These are phyloP conservation scores for Morpho deidamia DNA, from an alignment of 2,888 invertebrate genomes.

Conservation along the genomic window DNA sequence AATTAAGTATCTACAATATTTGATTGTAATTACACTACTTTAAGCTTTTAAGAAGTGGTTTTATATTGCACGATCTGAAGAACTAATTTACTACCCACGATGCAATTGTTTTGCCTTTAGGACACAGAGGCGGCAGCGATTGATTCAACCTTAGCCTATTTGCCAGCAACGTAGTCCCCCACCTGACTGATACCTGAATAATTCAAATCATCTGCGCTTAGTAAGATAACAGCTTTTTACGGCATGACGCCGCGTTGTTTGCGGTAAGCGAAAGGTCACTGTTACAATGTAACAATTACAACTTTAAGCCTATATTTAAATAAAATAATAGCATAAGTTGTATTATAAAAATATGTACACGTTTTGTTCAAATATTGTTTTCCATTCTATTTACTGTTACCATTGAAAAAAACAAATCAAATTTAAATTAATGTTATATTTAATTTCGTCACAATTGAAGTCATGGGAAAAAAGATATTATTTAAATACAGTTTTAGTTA, in stretches of 20 bases:
- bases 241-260: conserved; percentile 14
- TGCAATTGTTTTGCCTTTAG: conserved; percentile 48
- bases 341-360: too few species aligned
- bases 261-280: conserved; percentile 20
- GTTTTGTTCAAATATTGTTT: too few species aligned
- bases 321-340: not conserved
- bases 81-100: conserved; percentile 59
- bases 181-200: conserved; percentile 20
- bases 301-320: not conserved
- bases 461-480: too few species aligned
- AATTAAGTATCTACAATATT: conserved; percentile 1
- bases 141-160: conserved; percentile 54
- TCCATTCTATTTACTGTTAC: too few species aligned
- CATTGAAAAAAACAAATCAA: too few species aligned
- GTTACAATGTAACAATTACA: conserved; percentile 9
- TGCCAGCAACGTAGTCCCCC: conserved; percentile 27
- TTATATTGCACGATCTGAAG: conserved; percentile 18
- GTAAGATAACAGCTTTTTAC: conserved; percentile 14
- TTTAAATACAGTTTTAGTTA: too few species aligned
- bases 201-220: conserved; percentile 16
- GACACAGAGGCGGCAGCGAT: conserved; percentile 49
- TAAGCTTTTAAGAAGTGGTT: conserved; percentile 12
- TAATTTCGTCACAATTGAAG: too few species aligned
- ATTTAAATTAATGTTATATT: too few species aligned
- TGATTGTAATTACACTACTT: conserved; percentile 9